Conservation (phyloP, 2,113 vertebrate species). For the Coturnix japonica region DNA sequence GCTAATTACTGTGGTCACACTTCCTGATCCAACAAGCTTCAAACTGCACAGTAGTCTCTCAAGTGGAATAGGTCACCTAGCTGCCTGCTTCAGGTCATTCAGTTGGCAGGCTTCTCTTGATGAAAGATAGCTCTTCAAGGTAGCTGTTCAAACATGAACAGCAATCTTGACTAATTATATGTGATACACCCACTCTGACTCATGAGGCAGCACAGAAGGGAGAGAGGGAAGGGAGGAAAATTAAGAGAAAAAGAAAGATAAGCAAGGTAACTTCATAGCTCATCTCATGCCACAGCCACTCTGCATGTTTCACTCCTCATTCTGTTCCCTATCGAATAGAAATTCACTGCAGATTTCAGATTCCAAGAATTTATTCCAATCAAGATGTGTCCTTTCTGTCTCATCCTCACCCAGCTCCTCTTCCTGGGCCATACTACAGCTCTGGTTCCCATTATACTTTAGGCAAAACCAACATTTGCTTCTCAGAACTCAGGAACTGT, state of each 20-base stretch:
- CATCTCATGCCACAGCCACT: not conserved
- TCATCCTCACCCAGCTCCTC: not conserved
- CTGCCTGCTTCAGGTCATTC: slow-evolving; percentile 73
- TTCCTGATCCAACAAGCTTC: slow-evolving; percentile 78
- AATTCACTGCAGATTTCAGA: not conserved
- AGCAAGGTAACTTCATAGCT: not conserved
- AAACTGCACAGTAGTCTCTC: slow-evolving; percentile 70
- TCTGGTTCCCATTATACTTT: not conserved
- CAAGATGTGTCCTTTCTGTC: not conserved
- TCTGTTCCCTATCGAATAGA: not conserved
- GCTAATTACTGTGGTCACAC: slow-evolving; percentile 86
- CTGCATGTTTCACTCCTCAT: not conserved
- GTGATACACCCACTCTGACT: slow-evolving; percentile 77
- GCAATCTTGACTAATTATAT: slow-evolving; percentile 74
- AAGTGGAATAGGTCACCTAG: slow-evolving; percentile 76
- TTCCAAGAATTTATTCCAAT: not conserved
- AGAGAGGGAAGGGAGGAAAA: not conserved
- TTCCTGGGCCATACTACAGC: not conserved
- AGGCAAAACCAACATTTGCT: not conserved
- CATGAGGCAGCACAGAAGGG: slow-evolving; percentile 36
- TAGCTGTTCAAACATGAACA: slow-evolving; percentile 78
- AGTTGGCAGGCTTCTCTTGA: slow-evolving; percentile 67
- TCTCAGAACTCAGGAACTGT: not conserved
- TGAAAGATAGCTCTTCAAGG: slow-evolving; percentile 72
- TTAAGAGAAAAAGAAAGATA: not conserved